Evolutionary conservation across 53 echinoderm and acorn worm species (phyloP).

Genomic region (Mesocentrotus franciscanus): DNA sequence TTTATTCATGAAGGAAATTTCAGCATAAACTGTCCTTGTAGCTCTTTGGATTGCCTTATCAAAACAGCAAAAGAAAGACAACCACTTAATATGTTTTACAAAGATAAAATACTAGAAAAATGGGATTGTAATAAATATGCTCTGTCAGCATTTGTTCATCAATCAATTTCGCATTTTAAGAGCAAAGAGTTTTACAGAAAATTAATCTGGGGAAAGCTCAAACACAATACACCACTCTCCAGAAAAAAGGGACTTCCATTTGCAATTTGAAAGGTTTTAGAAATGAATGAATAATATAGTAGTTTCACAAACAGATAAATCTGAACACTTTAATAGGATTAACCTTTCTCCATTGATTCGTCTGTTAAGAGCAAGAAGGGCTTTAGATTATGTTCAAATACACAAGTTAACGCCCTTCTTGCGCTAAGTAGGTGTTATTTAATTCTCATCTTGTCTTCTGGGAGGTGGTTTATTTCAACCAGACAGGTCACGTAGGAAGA

Average conservation of each 20-base stretch:
- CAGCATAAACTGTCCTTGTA: too few relatives aligned
- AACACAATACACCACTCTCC: background rate
- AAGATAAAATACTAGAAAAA: too few relatives aligned
- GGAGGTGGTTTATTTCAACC: constrained; percentile 16
- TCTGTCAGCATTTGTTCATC: too few relatives aligned
- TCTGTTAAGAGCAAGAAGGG: background rate
- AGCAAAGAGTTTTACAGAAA: too few relatives aligned
- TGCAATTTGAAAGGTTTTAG: background rate
- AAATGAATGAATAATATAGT: background rate
- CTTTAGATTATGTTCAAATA: background rate
- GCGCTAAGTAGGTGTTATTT: background rate
- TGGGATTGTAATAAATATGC: too few relatives aligned
- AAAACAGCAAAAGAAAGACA: too few relatives aligned
- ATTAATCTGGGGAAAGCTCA: too few relatives aligned
- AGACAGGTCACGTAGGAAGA: background rate
- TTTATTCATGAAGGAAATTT: too few relatives aligned
- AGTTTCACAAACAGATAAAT: background rate
- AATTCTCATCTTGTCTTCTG: background rate
- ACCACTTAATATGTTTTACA: too few relatives aligned
- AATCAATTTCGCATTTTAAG: too few relatives aligned
- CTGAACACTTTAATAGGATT: background rate
- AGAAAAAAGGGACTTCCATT: background rate
- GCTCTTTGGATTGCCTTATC: too few relatives aligned
- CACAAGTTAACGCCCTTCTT: background rate
- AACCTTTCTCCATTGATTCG: background rate